Percentiles rank a stretch among this genome's conserved stretches.
phyloP scores from a whole-genome alignment of 1,140 invertebrate genomes.

The Diorhabda elongata region DNA sequence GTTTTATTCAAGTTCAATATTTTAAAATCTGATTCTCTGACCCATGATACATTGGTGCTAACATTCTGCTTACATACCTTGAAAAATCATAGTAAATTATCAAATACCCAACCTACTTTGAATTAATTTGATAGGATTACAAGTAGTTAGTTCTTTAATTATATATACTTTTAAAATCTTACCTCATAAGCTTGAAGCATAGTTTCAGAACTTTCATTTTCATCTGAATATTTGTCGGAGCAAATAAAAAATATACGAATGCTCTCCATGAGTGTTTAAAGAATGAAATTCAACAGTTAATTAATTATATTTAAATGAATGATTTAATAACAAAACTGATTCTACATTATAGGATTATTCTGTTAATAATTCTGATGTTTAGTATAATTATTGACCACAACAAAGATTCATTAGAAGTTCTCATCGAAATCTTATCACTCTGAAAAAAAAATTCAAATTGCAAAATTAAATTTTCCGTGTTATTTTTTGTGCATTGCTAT shows the following conservation, averaged over 20 bases:
- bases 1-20: constrained; percentile 57
- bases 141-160: too few species aligned
- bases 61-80: constrained; percentile 52
- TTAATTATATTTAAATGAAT: background rate
- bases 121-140: too few species aligned
- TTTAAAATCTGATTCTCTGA: constrained; percentile 49
- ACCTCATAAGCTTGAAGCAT: constrained; percentile 50
- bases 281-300: background rate
- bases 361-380: too few species aligned
- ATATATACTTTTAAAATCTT: background rate
- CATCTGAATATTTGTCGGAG: constrained; percentile 36
- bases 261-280: constrained; percentile 26
- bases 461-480: too few species aligned
- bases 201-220: constrained; percentile 45
- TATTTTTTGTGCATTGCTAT: too few species aligned
- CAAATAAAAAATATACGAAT: constrained; percentile 44
- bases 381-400: too few species aligned
- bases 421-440: too few species aligned
- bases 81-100: constrained; percentile 23
- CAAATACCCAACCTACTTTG: too few species aligned
- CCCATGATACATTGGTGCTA: constrained; percentile 51
- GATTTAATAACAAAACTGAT: too few species aligned
- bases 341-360: too few species aligned
- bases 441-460: too few species aligned
- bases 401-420: too few species aligned